A percentile compares a stretch with the other conserved stretches of the same genome.
These are phyloP conservation scores for Neodiprion virginianus DNA, from an alignment of 1,140 invertebrate genomes.

Conservation along the genomic window DNA sequence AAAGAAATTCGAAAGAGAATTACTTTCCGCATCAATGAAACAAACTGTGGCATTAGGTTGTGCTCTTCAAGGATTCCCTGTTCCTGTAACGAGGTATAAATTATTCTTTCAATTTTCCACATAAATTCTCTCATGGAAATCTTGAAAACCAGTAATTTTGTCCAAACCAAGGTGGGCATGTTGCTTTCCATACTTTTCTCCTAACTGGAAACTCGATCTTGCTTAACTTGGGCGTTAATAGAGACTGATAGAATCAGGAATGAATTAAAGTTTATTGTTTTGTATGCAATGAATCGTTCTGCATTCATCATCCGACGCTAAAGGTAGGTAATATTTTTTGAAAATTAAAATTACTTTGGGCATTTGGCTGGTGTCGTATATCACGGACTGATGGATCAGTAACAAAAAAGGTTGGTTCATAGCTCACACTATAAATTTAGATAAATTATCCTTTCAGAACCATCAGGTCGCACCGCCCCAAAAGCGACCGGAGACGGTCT, in stretches of 20 bases:
- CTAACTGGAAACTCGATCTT: too few relatives aligned
- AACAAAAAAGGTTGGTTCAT: background rate
- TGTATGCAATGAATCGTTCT: background rate
- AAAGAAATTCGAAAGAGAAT: constrained; percentile 68
- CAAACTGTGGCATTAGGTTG: constrained; percentile 65
- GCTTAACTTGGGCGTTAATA: background rate
- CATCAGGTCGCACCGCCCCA: constrained; percentile 68
- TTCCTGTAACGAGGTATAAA: constrained; percentile 66
- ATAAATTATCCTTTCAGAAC: constrained; percentile 62
- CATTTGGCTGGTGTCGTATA: background rate
- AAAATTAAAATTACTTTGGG: background rate
- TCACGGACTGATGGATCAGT: background rate
- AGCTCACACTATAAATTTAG: background rate
- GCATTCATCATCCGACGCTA: background rate
- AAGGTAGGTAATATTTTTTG: background rate
- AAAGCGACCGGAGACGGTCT: constrained; percentile 61
- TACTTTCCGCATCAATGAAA: constrained; percentile 66
- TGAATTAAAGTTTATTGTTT: background rate
- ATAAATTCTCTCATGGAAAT: background rate
- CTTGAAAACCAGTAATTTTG: too few relatives aligned
- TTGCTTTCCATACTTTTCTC: too few relatives aligned
- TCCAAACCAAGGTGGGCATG: too few relatives aligned
- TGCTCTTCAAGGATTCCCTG: constrained; percentile 65
- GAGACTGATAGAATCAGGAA: background rate
- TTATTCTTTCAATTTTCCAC: background rate